Evolutionary conservation across 2,113 vertebrate genomes (phyloP).

Genomic region (Nycticryphes semicollaris): DNA sequence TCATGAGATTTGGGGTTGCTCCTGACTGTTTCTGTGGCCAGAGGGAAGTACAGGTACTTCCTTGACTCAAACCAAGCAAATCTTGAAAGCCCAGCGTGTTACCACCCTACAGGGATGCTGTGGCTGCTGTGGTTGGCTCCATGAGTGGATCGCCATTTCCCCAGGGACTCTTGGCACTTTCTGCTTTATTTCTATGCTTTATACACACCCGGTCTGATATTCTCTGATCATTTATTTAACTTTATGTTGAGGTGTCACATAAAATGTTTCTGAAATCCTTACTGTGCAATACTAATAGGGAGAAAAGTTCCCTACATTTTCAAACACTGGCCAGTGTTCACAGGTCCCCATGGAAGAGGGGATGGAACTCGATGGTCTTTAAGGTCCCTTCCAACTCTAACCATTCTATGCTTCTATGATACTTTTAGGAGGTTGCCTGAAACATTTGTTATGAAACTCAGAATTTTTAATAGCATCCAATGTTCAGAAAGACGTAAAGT

Average conservation of each 20-base stretch:
- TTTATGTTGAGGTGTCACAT: neutral
- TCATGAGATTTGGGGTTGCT: neutral
- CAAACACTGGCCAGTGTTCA: neutral
- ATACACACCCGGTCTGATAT: rapidly evolving
- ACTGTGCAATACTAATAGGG: neutral
- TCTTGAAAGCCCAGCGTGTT: neutral
- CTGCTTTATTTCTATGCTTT: neutral
- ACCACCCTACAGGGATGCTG: rapidly evolving
- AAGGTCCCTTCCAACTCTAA: no score
- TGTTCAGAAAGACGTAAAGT: neutral
- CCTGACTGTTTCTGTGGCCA: neutral
- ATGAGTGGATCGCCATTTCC: neutral
- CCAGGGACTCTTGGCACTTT: neutral
- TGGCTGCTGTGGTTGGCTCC: neutral
- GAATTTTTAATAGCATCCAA: neutral
- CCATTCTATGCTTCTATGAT: no score
- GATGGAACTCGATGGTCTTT: no score
- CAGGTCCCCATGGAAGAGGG: no score
- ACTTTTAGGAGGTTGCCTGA: neutral
- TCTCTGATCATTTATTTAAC: neutral
- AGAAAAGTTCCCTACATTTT: neutral
- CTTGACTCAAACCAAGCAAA: neutral
- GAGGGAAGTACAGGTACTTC: neutral
- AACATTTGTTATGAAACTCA: neutral
- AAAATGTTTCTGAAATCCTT: neutral